phyloP scores from a whole-genome alignment of 2,888 invertebrate genomes.

The Tenthredo livida region DNA sequence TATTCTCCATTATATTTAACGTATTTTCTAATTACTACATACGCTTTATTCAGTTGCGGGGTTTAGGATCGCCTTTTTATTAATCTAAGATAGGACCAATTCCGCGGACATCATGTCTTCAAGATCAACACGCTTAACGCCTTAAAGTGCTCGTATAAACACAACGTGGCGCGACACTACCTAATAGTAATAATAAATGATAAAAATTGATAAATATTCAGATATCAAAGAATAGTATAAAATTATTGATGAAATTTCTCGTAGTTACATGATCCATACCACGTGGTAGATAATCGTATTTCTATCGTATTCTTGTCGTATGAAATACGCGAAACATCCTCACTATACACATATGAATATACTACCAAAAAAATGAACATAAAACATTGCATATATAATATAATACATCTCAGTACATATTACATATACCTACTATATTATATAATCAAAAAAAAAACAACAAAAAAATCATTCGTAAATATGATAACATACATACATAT shows the following conservation, averaged over 20 bases:
- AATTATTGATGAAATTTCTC: background rate
- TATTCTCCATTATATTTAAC: background rate
- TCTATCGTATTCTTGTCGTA: slow-evolving; percentile 38
- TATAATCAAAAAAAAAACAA: background rate
- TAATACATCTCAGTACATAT: slow-evolving; percentile 30
- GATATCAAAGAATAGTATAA: background rate
- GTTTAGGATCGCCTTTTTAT: slow-evolving; percentile 1
- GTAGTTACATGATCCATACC: background rate
- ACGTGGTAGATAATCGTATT: slow-evolving; percentile 24
- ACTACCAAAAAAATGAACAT: background rate
- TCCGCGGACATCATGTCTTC: slow-evolving; percentile 46
- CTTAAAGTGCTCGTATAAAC: slow-evolving; percentile 41
- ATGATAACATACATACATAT: slow-evolving; percentile 29
- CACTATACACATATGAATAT: slow-evolving; percentile 13
- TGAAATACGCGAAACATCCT: slow-evolving; percentile 39
- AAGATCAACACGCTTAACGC: slow-evolving; percentile 50
- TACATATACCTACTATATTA: background rate
- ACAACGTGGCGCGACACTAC: slow-evolving; percentile 37
- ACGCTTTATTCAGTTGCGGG: slow-evolving; percentile 12
- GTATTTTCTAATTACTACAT: slow-evolving; percentile 15
- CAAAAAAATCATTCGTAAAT: slow-evolving; percentile 28
- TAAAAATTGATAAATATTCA: slow-evolving; percentile 31
- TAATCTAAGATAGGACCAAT: slow-evolving; percentile 49
- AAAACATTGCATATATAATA: slow-evolving; percentile 19
- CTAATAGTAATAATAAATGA: slow-evolving; percentile 33